Evolutionary conservation across 2,888 invertebrate genomes (phyloP), one percentile per base, ranked within the genome.

Genomic region (Drosophila subsilvestris): DNA sequence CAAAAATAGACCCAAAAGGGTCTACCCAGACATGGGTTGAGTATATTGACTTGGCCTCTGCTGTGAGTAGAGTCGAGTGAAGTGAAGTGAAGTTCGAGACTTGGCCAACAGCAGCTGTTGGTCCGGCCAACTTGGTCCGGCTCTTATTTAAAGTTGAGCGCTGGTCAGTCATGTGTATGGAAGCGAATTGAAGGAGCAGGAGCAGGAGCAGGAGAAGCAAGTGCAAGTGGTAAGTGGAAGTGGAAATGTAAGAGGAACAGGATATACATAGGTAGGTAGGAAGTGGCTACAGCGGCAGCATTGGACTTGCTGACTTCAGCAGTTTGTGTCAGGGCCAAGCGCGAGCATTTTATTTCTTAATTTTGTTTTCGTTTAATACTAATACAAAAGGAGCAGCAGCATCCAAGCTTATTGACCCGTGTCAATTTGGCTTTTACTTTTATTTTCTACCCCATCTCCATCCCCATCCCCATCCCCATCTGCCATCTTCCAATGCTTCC

Each of bases 131-230:
- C 44, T 56, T 72, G 44, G 49, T 42, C 50, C 45, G 65, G 51
- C 58, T 63, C 72, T 78, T 82, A 88, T 86, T 83, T 88, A 82
- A 88, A 83, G 80, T 88, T 82, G 68, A 60, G 74, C 73, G 73
- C 72, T 78, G 83, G 82, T 73, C 88, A 88, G 86, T 83, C 83
- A 83, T 82, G 88, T 83, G 83, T 62, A 88, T 53, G 88, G 71
- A 86, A 78, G 86, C 88, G 51, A 62, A 72, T 63, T 68, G 71
- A 55, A 53, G 63, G 18, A 59, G 47, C 22, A 73, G 73, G 22
- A 47, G 71, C 53, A 53, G 63, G 18, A 59, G 47, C 22, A 73
- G 73, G 22, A 47, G 47, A 37, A 44, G 56, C 60, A 74, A 65
- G 65, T 58, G 60, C 55, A 27, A 67, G 48, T 63, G 63, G 53